Evolutionary conservation across 2,797 vertebrate species (phyloP), one percentile per base, ranked within the genome.

Genomic region (Momotus momota): DNA sequence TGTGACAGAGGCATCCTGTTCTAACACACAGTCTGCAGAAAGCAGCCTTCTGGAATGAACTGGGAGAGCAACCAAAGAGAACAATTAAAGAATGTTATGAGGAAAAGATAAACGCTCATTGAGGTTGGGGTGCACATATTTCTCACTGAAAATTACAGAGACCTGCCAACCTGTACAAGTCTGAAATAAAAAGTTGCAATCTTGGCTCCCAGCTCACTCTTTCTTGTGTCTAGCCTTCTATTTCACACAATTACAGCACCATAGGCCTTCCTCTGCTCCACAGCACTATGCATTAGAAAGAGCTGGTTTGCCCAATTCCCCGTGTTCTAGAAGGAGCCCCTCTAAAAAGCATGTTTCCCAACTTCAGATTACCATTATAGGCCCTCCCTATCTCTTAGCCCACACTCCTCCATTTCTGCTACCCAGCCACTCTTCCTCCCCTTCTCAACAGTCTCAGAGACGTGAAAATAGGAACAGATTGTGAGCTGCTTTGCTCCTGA

Each of bases 41-140:
- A 92, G 77, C 62, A 21, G 10, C 77, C 83, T 90, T 90, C 82
- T 86, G 89, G 49, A 91, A 67, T 1, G 16, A 61, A 66, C 5
- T 81, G 91, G 92, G 90, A 96, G 31, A 91, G 49, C 69, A 95
- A 94, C 80, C 91, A 95, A 95, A 91, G 89, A 83, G 85, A 91
- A 90, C 75, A 95, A 78, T 33, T 81, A 83, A 88, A 81, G 91
- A 93, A 95, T 94, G 84, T 82, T 91, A 89, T 55, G 72, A 91
- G 85, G 90, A 90, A 83, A 92, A 80, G 90, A 91, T 49, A 38
- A 94, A 93, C 13, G 18, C 43, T 94, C 84, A 60, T 17, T 64
- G 85, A 91, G 81, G 85, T 54, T 95, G 91, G 70, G 81, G 70
- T 89, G 49, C 65, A 64, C 91, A 61, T 93, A 94, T 57, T 95